Base-by-base conservation (phyloP, 2,113 vertebrate species). In the Psophia crepitans region DNA sequence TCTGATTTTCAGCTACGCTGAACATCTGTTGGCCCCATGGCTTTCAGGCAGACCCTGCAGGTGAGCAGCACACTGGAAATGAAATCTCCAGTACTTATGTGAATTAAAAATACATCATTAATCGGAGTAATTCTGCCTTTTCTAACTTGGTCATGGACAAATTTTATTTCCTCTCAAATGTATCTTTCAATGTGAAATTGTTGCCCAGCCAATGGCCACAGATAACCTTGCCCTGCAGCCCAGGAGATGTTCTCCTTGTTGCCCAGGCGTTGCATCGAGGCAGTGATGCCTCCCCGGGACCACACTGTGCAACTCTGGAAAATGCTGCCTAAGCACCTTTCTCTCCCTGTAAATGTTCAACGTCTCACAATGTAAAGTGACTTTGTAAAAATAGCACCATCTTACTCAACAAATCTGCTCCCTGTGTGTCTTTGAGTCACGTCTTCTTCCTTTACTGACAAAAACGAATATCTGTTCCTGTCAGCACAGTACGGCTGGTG, bases 341-440 rank as follows among this genome's bases (percentile, higher is more conserved):
- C 96, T 53, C 65, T 68, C 73, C 88, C 57, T 90, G 60, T 84
- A 56, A 65, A 41, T 4, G 53, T 93, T 71, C n/a, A 3, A 21
- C 16, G 12, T 68, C 69, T 88, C 4, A 0, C 63, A 68, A 46
- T 93, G 56, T 33, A 2, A 93, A 95, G 66, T 53, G 75, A 57
- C 71, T 94, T 68, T 27, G 75, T 93, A 93, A 96, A 96, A 96
- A 96, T 69, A 95, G 89, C 93, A 66, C 82, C 87, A 93, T 91
- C 96, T 94, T 91, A 80, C 76, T 94, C 60, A 5, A 68, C 80
- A 86, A 26, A 93, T 95, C 89, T 79, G 92, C 79, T 92, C 87
- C 79, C 90, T 23, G 56, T 23, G 64, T 83, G 69, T 81, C 89
- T 92, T 75, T 6, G 1, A 93, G 90, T 88, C 84, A 73, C 46